These are phyloP conservation scores for Agriopis leucophaearia DNA, from an alignment of 2,888 invertebrate species.

Conservation along the genomic window DNA sequence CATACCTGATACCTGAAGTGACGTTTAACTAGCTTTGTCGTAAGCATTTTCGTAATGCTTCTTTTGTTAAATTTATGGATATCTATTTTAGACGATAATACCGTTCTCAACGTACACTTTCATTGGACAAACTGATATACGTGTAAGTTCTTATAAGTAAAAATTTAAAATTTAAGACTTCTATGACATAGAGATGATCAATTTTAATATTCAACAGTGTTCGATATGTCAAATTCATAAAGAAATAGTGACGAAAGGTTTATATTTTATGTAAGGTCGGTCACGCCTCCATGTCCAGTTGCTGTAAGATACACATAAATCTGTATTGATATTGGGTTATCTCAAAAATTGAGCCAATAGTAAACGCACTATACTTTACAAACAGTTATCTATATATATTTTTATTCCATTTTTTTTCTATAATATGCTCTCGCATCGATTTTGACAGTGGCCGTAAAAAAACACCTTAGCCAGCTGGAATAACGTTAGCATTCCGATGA, in stretches of 20 bases:
- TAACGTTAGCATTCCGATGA: no score
- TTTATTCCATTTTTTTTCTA: no score
- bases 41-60: no score
- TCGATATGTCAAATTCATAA: constrained; percentile 12
- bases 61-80: no score
- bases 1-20: no score
- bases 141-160: no score
- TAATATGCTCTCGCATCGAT: neutral
- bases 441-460: no score
- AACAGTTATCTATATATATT: constrained; percentile 5
- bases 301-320: constrained; percentile 56
- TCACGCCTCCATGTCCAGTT: constrained; percentile 53
- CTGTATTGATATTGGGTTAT: constrained; percentile 54
- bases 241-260: constrained; percentile 24
- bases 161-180: neutral
- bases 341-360: constrained; percentile 66
- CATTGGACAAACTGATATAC: no score
- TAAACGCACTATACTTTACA: neutral
- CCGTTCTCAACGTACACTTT: no score
- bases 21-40: no score
- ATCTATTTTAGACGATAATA: no score
- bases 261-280: constrained; percentile 50
- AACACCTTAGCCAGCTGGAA: no score
- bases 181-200: neutral
- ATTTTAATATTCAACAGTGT: neutral